phyloP scores from a whole-genome alignment of 2,113 vertebrate species.

The Dicaeum eximium region DNA sequence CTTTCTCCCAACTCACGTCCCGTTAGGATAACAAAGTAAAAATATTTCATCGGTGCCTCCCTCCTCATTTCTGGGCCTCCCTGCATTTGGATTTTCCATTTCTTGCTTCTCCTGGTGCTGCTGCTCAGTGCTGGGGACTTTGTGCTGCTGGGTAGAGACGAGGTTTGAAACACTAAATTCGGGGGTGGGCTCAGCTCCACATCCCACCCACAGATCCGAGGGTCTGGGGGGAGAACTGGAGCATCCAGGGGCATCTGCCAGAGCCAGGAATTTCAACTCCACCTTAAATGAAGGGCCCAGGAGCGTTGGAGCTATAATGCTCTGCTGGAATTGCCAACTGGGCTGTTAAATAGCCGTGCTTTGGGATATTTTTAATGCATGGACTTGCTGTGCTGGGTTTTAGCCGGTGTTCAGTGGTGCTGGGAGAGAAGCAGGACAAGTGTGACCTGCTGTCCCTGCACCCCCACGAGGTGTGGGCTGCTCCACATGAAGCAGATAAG shows the following conservation, averaged over 20 bases:
- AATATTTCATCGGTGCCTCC: fast-evolving
- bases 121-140: not conserved
- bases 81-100: not conserved
- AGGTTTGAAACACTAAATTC: not conserved
- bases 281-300: not conserved
- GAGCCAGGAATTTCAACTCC: not conserved
- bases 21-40: not conserved
- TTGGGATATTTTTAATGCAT: conserved; percentile 15
- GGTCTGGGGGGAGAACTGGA: not conserved
- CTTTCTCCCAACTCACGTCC: not conserved
- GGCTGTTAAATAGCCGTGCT: conserved; percentile 40
- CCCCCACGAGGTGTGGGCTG: not conserved
- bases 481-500: not conserved
- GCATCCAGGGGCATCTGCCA: not conserved
- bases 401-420: not conserved
- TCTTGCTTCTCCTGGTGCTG: not conserved
- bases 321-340: conserved; percentile 40
- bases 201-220: not conserved
- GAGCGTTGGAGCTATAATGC: not conserved
- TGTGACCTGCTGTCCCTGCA: not conserved
- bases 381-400: not conserved
- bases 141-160: not conserved
- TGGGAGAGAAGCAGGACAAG: not conserved
- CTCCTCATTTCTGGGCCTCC: not conserved
- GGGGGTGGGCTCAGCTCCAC: not conserved